Percentiles rank a stretch among this genome's conserved stretches.
Conservation (phyloP, 1,140 invertebrate genomes). For the Drusus annulatus region DNA sequence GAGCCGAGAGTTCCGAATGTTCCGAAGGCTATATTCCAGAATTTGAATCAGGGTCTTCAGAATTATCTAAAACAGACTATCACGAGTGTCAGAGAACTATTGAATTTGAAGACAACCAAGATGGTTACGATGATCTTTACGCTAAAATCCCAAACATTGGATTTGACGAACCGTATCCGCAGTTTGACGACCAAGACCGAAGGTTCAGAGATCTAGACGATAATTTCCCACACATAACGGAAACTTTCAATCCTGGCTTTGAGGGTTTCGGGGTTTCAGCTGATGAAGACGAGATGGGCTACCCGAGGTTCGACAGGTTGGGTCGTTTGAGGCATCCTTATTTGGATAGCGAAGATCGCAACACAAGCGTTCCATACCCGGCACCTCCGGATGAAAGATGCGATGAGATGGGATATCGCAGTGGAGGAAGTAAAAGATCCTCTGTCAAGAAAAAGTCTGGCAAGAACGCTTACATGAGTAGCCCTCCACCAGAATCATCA, state of each 20-base stretch:
- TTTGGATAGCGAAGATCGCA: slow-evolving; percentile 68
- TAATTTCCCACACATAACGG: slow-evolving; percentile 47
- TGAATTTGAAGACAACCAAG: slow-evolving; percentile 68
- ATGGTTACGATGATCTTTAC: slow-evolving; percentile 59
- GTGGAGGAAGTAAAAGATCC: slow-evolving; percentile 47
- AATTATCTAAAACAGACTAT: slow-evolving; percentile 72
- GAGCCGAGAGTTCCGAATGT: slow-evolving; percentile 74
- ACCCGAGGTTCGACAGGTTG: slow-evolving; percentile 73
- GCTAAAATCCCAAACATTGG: slow-evolving; percentile 57
- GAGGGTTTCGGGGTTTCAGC: slow-evolving; percentile 75
- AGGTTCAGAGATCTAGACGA: slow-evolving; percentile 52
- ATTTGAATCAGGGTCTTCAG: slow-evolving; percentile 76
- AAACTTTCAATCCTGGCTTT: slow-evolving; percentile 66
- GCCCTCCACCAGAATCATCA: slow-evolving; percentile 41
- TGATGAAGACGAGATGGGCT: slow-evolving; percentile 76
- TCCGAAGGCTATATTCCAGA: slow-evolving; percentile 79
- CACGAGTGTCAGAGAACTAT: slow-evolving; percentile 68
- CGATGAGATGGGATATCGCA: slow-evolving; percentile 46
- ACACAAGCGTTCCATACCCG: slow-evolving; percentile 54
- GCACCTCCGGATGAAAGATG: slow-evolving; percentile 45
- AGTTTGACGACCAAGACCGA: slow-evolving; percentile 47
- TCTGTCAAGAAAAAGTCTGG: slow-evolving; percentile 45
- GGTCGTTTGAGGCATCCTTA: slow-evolving; percentile 71
- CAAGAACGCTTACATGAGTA: slow-evolving; percentile 47
- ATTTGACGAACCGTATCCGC: slow-evolving; percentile 56